Evolutionary conservation across 1,140 invertebrate species (phyloP).

Genomic region (Stenopsyche tienmushanensis): DNA sequence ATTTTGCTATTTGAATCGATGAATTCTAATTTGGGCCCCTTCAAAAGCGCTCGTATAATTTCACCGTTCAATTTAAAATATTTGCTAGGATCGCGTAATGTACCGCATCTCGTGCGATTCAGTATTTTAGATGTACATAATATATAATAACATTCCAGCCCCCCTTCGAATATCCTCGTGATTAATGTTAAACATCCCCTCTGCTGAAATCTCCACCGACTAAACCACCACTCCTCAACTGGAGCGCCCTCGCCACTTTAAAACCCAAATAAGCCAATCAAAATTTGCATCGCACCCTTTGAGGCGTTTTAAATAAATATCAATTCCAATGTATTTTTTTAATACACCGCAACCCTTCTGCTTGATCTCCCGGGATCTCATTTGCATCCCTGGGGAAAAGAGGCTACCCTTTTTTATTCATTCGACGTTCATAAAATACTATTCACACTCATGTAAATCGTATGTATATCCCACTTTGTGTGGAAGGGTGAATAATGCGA

Average conservation of each 20-base stretch:
- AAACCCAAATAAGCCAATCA: constrained; percentile 40
- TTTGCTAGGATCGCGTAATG: no score
- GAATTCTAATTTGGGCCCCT: constrained; percentile 16
- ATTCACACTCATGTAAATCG: no score
- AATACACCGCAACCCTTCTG: constrained; percentile 29
- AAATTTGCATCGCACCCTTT: constrained; percentile 31
- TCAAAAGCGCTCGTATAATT: constrained; percentile 1
- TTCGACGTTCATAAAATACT: constrained; percentile 22
- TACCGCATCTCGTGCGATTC: no score
- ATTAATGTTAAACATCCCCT: neutral
- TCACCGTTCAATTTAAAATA: constrained; percentile 5
- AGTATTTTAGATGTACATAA: no score
- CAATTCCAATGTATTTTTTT: constrained; percentile 23
- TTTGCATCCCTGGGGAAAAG: constrained; percentile 38
- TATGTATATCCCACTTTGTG: no score
- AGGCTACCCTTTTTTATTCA: constrained; percentile 18
- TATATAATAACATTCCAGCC: neutral
- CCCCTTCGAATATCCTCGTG: neutral
- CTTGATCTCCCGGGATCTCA: constrained; percentile 33
- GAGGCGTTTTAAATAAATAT: constrained; percentile 35
- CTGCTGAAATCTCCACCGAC: neutral
- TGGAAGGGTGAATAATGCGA: no score
- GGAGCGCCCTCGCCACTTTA: no score
- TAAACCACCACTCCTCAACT: neutral
- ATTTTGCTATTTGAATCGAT: constrained; percentile 22